Conservation (phyloP, 1,140 invertebrate species). For the Megalonaias nervosa region DNA sequence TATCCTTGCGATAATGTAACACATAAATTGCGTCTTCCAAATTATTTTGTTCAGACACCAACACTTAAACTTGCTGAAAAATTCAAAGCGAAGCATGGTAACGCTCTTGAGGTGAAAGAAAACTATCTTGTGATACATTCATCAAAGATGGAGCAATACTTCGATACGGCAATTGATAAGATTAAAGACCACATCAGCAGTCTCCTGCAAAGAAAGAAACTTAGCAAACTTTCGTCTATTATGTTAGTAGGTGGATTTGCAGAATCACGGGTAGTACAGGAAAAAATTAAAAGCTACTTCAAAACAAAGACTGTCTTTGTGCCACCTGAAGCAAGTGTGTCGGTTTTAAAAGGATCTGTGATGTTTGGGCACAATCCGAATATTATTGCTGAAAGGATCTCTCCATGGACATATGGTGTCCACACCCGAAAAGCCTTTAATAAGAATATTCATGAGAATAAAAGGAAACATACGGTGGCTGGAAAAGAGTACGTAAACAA, state of each 20-base stretch:
- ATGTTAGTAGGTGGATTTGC: conserved; percentile 21
- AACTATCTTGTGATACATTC: no score
- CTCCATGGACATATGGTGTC: conserved; percentile 26
- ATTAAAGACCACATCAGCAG: background rate
- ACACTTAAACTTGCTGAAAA: no score
- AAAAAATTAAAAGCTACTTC: background rate
- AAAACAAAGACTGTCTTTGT: background rate
- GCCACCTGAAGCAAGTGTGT: conserved; percentile 5
- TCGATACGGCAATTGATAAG: background rate
- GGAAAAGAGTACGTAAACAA: conserved; percentile 12
- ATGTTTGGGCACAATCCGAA: conserved; percentile 26
- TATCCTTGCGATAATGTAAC: no score
- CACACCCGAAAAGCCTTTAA: conserved; percentile 11
- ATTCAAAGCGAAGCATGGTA: no score
- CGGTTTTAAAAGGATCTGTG: conserved; percentile 24
- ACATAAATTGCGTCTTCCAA: no score
- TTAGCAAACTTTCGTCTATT: background rate
- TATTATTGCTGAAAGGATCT: conserved; percentile 18
- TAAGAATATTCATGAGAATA: background rate
- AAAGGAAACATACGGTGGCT: background rate
- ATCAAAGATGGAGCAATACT: background rate
- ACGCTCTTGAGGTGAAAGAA: no score
- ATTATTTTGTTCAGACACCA: no score
- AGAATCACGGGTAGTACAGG: conserved; percentile 5
- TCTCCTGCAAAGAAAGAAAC: background rate